Conservation (phyloP, 2,888 invertebrate genomes). For the Mesoligia furuncula region DNA sequence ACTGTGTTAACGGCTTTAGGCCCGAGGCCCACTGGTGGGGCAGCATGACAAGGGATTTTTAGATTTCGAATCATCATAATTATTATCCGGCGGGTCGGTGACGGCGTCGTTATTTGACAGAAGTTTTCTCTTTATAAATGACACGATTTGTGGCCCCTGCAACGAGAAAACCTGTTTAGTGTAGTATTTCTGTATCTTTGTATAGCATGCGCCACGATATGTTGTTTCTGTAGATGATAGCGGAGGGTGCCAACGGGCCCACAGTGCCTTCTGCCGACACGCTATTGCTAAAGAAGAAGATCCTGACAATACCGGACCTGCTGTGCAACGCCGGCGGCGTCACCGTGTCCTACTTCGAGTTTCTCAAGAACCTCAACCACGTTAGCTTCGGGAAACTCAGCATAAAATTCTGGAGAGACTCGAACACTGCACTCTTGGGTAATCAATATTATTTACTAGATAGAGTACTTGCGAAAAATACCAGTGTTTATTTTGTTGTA, state of each 20-base stretch:
- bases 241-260: conserved; percentile 98
- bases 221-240: conserved; percentile 92
- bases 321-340: conserved; percentile 95
- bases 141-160: neutral
- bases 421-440: conserved; percentile 95
- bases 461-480: neutral
- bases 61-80: neutral
- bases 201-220: neutral
- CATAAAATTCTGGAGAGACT: conserved; percentile 97
- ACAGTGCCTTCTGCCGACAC: conserved; percentile 96
- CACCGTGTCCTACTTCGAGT: conserved; percentile 97
- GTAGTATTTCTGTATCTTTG: neutral
- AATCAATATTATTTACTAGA: conserved; percentile 35
- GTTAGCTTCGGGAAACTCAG: conserved; percentile 96
- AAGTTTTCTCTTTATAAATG: neutral
- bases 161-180: neutral
- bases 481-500: neutral
- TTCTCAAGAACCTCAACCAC: conserved; percentile 97
- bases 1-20: neutral
- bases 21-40: neutral
- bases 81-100: neutral
- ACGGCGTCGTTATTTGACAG: neutral
- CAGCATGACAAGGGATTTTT: neutral
- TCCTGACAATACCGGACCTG: conserved; percentile 95
- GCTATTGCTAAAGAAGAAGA: conserved; percentile 93